Evolutionary conservation across 2,888 invertebrate species (phyloP).

Genomic region (Hirtodrosophila duncani): DNA sequence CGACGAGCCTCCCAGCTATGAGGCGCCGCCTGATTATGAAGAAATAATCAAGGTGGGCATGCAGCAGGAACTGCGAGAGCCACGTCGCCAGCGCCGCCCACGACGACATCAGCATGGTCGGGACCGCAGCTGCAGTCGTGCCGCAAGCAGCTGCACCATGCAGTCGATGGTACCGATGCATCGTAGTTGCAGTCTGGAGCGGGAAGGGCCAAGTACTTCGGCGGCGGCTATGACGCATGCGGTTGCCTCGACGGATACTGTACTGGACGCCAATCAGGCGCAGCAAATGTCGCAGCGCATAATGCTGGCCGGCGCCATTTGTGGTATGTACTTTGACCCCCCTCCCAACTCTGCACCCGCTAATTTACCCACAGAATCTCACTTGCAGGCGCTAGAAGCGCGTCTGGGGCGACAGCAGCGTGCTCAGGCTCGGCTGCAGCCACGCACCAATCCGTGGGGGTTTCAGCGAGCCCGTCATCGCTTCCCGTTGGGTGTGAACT

Average conservation of each 20-base stretch:
- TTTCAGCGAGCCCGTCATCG: constrained; percentile 73
- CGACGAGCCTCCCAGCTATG: constrained; percentile 84
- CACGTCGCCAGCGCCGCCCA: constrained; percentile 66
- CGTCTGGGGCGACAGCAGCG: constrained; percentile 63
- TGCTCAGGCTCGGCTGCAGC: constrained; percentile 31
- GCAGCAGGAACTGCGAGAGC: constrained; percentile 77
- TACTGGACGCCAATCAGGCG: constrained; percentile 34
- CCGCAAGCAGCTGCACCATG: constrained; percentile 60
- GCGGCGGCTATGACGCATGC: constrained; percentile 67
- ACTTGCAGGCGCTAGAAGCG: constrained; percentile 77
- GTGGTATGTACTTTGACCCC: constrained; percentile 65
- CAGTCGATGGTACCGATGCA: constrained; percentile 60
- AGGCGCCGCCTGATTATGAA: constrained; percentile 85
- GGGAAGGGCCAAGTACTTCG: constrained; percentile 72
- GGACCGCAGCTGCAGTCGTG: constrained; percentile 58
- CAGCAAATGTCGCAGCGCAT: constrained; percentile 65
- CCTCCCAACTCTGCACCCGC: constrained; percentile 34
- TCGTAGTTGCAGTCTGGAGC: constrained; percentile 54
- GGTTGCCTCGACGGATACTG: constrained; percentile 50
- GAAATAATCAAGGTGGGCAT: constrained; percentile 82
- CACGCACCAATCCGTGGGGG: constrained; percentile 64
- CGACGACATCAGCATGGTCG: constrained; percentile 49
- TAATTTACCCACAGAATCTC: constrained; percentile 76
- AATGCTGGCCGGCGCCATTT: constrained; percentile 70
- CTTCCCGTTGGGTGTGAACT: constrained; percentile 74